These are phyloP conservation scores for Argynnis bischoffii DNA, from an alignment of 2,888 invertebrate genomes.

Conservation along the genomic window DNA sequence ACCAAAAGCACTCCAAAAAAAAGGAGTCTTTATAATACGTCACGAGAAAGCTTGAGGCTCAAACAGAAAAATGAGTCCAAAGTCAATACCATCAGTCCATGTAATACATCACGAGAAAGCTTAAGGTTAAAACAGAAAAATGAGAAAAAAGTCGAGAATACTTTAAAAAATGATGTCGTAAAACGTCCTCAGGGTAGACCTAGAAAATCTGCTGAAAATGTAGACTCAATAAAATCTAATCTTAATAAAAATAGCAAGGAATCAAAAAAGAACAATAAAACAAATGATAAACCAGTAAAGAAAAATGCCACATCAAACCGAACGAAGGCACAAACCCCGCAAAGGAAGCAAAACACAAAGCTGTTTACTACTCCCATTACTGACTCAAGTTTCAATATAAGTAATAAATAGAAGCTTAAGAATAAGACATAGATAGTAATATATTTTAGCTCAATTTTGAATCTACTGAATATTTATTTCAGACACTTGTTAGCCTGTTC, in stretches of 20 bases:
- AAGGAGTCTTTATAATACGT: slow-evolving; percentile 17
- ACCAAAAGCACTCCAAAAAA: slow-evolving; percentile 3
- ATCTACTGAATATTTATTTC: too few species aligned
- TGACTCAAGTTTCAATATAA: slow-evolving; percentile 27
- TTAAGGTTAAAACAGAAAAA: slow-evolving; percentile 25
- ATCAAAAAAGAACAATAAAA: slow-evolving; percentile 9
- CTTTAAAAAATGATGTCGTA: not conserved
- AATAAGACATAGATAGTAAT: slow-evolving; percentile 12
- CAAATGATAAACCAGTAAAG: not conserved
- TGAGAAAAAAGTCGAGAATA: slow-evolving; percentile 8
- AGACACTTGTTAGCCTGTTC: too few species aligned
- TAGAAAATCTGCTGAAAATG: slow-evolving; percentile 2
- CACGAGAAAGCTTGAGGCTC: slow-evolving; percentile 22
- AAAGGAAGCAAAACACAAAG: slow-evolving; percentile 16
- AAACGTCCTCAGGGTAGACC: not conserved
- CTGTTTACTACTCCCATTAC: slow-evolving; percentile 12
- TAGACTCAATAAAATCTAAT: not conserved
- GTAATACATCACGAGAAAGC: slow-evolving; percentile 24
- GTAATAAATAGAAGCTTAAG: slow-evolving; percentile 37
- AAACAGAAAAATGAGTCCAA: too few species aligned
- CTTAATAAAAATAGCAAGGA: not conserved
- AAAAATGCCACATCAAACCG: slow-evolving; percentile 16
- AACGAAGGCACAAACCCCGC: slow-evolving; percentile 8
- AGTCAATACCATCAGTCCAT: not conserved
- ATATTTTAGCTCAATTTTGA: too few species aligned